Conservation (phyloP, 2,113 vertebrate genomes). For the Buteo buteo region DNA sequence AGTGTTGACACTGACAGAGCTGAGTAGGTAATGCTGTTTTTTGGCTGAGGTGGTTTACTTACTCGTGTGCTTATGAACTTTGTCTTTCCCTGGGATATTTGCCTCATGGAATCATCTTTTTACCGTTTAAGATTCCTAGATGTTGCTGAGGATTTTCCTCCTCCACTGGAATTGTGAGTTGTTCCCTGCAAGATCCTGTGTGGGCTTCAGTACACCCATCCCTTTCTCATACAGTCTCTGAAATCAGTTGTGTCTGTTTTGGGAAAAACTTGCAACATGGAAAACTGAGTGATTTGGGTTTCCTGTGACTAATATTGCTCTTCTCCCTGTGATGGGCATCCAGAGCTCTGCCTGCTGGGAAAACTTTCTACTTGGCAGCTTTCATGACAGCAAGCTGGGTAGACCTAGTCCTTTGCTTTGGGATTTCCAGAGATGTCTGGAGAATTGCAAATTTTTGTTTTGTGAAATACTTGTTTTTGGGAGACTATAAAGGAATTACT, state of each 20-base stretch:
- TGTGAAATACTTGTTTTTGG: neutral
- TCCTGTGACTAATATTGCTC: neutral
- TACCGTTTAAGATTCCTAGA: neutral
- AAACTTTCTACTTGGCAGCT: rapidly evolving
- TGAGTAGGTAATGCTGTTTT: neutral
- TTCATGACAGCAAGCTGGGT: neutral
- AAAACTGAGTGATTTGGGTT: neutral
- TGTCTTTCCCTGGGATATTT: neutral
- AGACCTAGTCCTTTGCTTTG: neutral
- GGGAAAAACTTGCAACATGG: neutral
- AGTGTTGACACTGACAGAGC: neutral
- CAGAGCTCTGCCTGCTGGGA: neutral
- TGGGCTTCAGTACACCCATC: neutral
- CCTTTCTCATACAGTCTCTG: neutral
- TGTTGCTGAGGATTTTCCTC: neutral
- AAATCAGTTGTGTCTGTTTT: neutral
- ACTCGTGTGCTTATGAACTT: neutral
- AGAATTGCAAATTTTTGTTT: neutral
- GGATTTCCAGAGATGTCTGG: neutral
- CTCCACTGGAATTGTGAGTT: neutral
- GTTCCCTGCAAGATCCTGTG: neutral
- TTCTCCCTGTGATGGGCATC: rapidly evolving
- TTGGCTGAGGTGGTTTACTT: neutral
- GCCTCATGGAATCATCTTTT: neutral
- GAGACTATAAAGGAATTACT: neutral